These are phyloP conservation scores for Achroia grisella DNA, from an alignment of 1,140 invertebrate species.

Conservation along the genomic window DNA sequence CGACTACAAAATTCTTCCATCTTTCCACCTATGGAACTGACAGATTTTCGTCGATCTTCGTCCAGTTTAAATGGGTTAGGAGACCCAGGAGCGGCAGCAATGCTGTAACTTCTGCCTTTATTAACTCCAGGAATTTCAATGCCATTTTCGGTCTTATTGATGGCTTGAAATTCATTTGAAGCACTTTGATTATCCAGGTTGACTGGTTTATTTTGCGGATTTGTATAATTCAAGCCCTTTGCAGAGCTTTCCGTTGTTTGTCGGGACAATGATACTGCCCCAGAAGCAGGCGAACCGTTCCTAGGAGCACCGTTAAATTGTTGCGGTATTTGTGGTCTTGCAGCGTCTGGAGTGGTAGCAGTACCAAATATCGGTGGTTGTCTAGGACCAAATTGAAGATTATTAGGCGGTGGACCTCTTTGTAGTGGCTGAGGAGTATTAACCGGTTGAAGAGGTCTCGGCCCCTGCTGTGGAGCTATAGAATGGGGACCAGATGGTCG, in stretches of 20 bases:
- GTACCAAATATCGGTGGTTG: slow-evolving; percentile 42
- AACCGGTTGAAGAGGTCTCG: slow-evolving; percentile 41
- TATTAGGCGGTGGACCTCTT: slow-evolving; percentile 52
- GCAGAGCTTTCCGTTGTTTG: slow-evolving; percentile 62
- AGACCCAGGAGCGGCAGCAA: slow-evolving; percentile 64
- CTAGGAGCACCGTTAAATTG: slow-evolving; percentile 40
- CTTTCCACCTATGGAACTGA: slow-evolving; percentile 53
- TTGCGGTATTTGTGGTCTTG: slow-evolving; percentile 26
- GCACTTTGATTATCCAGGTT: slow-evolving; percentile 64
- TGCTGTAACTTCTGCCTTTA: slow-evolving; percentile 70
- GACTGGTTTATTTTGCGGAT: slow-evolving; percentile 48
- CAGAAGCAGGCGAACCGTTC: slow-evolving; percentile 20
- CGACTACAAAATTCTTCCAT: slow-evolving; percentile 51
- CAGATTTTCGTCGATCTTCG: slow-evolving; percentile 64
- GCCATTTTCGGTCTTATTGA: slow-evolving; percentile 39
- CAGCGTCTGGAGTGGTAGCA: slow-evolving; percentile 33
- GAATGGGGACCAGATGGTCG: slow-evolving; percentile 45
- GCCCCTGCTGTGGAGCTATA: slow-evolving; percentile 42
- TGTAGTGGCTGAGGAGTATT: slow-evolving; percentile 31
- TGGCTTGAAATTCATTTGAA: slow-evolving; percentile 40
- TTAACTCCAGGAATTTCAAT: slow-evolving; percentile 41
- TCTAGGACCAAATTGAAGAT: slow-evolving; percentile 60
- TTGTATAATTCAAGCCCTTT: slow-evolving; percentile 36
- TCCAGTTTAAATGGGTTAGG: slow-evolving; percentile 59
- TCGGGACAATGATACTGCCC: slow-evolving; percentile 39